Evolutionary conservation across 92 coral and sea anemone species (phyloP), one percentile per base, ranked within the genome.

Genomic region (Actinostola sp.): DNA sequence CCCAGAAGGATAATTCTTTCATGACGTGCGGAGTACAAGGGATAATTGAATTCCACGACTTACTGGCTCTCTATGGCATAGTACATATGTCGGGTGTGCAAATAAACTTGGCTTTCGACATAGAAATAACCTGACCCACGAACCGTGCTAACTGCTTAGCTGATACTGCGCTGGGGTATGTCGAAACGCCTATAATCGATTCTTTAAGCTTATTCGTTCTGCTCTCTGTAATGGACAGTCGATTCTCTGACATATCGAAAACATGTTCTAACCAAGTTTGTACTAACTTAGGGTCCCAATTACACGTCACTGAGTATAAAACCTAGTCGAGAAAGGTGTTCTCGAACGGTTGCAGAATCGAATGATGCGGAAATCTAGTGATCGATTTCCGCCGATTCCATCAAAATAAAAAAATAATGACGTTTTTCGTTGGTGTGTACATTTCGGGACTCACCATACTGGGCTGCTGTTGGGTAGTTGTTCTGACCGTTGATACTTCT

Each of bases 121-220:
- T 82, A 32, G 87, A 82, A 52, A 82, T 70, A 0, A 82, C 46
- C 72, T 76, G 76, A 43, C 87, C 87, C 34, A 73, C 80, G 29
- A 82, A 77, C 57, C 64, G 54, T 8, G 88, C 88, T 43, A 75
- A 14, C 51, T 71, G 77, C 60, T 45, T 66, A 26, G 84, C 79
- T 15, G 76, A 25, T 33, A 82, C 82, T 44, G 17, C 75, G 25
- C 44, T 56, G 69, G 83, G 82, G 41, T 66, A 26, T 9, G 45
- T 54, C 24, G 73, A n/a, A 16, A 30, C 32, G 35, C 21, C 1
- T 14, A 59, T 19, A 0, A 82, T 27, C 0, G 76, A 58, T 24
- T 74, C 63, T 48, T 66, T 45, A 13, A 74, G 66, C 67, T 82
- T 81, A 36, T 46, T 29, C 14, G 73, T 43, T 70, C 84, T 50